Evolutionary conservation across 2,888 invertebrate species (phyloP).

Genomic region (Oegoconia quadripuncta): DNA sequence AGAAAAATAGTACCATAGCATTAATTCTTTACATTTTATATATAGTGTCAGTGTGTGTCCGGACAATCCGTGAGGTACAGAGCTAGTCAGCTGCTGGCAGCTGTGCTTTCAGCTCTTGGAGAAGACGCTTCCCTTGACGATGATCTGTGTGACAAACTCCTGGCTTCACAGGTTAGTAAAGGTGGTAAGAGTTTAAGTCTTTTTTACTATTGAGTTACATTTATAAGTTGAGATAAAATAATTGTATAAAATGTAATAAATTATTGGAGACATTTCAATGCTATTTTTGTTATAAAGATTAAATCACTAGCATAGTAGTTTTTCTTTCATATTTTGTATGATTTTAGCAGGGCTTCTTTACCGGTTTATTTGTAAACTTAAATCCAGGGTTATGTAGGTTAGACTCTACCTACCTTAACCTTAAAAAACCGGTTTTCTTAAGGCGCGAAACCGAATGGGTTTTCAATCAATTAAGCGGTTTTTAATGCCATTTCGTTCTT

Average conservation of each 20-base stretch:
- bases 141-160: constrained; percentile 85
- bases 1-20: too few relatives aligned
- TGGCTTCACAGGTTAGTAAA: constrained; percentile 82
- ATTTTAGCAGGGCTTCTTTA: background rate
- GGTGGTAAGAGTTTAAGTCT: background rate
- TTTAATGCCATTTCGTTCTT: too few relatives aligned
- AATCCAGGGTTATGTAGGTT: too few relatives aligned
- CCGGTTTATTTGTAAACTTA: too few relatives aligned
- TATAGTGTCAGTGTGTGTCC: constrained; percentile 70
- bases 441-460: too few relatives aligned
- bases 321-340: constrained; percentile 5
- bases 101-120: constrained; percentile 85
- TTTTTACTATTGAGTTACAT: background rate
- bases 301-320: too few relatives aligned
- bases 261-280: too few relatives aligned
- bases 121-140: constrained; percentile 88
- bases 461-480: too few relatives aligned
- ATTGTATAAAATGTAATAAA: too few relatives aligned
- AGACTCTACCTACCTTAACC: too few relatives aligned
- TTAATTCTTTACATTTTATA: constrained; percentile 8
- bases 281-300: too few relatives aligned
- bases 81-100: constrained; percentile 87
- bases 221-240: background rate
- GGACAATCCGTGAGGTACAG: constrained; percentile 83
- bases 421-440: too few relatives aligned